phyloP scores from a whole-genome alignment of 2,888 invertebrate genomes.

The Drosophila prolongata region DNA sequence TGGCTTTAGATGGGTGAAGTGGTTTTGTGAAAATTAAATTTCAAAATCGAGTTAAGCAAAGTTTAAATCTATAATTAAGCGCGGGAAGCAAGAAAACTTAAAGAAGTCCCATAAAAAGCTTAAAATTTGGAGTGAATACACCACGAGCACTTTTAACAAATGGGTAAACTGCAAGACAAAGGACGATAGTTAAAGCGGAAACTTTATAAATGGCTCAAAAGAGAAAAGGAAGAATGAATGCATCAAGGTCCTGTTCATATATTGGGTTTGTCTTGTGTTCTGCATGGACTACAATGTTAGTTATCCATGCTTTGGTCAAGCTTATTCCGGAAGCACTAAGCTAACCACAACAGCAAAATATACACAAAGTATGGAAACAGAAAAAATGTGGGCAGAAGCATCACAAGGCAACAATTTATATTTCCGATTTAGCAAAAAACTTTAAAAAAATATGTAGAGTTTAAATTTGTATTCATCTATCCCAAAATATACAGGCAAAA shows the following conservation, averaged over 20 bases:
- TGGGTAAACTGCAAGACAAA: conserved; percentile 1
- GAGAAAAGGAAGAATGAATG: background rate
- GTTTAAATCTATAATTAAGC: background rate
- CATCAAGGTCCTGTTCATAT: conserved; percentile 5
- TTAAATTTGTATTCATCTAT: no score
- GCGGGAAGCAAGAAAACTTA: background rate
- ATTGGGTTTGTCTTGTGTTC: conserved; percentile 4
- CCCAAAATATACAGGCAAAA: no score
- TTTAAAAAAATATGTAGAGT: background rate
- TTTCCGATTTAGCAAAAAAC: background rate
- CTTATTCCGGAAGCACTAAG: conserved; percentile 25
- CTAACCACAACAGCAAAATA: conserved; percentile 10
- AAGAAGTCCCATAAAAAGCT: background rate
- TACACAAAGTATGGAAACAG: conserved; percentile 2
- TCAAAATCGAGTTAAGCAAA: background rate
- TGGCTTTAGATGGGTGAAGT: conserved; percentile 5
- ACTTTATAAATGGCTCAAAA: conserved; percentile 10
- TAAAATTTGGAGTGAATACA: conserved; percentile 5
- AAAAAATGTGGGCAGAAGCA: conserved; percentile 5
- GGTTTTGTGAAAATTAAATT: background rate
- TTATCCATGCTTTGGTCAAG: conserved; percentile 23
- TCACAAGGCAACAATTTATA: background rate
- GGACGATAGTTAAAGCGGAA: conserved; percentile 6
- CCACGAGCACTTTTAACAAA: background rate
- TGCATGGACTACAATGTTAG: conserved; percentile 1